Conservation (phyloP, 2,888 invertebrate genomes). For the Drosophila imparisetae region DNA sequence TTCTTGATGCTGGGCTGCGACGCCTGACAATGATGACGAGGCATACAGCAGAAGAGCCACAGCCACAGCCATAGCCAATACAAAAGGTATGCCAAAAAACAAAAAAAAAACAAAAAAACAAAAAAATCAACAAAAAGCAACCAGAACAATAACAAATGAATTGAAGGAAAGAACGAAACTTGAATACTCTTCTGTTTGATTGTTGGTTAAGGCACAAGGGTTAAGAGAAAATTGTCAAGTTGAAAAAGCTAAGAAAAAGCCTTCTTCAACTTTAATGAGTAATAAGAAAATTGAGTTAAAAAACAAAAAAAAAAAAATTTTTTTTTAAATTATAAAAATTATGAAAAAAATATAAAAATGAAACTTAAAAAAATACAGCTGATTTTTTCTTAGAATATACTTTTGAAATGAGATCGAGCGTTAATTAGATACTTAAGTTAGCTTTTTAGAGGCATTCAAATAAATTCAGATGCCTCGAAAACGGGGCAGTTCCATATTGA, state of each 20-base stretch:
- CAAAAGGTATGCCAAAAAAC: conserved; percentile 70
- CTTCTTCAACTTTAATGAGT: neutral
- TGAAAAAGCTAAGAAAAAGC: neutral
- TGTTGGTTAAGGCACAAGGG: neutral
- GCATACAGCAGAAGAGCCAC: conserved; percentile 48
- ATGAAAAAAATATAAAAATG: neutral
- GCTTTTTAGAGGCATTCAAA: neutral
- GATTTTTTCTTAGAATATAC: neutral
- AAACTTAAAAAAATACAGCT: neutral
- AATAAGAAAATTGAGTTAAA: neutral
- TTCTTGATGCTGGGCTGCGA: conserved; percentile 73
- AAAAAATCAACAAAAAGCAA: conserved; percentile 16
- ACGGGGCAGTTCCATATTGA: neutral
- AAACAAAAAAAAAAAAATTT: neutral
- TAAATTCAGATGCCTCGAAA: neutral
- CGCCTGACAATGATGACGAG: conserved; percentile 80
- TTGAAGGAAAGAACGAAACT: conserved; percentile 7
- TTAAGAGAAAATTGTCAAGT: neutral
- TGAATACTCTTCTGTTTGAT: conserved; percentile 27
- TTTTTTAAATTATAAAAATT: no score
- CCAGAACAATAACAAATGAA: conserved; percentile 34
- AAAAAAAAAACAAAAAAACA: conserved; percentile 23
- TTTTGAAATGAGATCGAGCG: neutral
- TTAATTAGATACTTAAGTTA: neutral
- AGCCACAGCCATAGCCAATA: conserved; percentile 48